phyloP scores from a whole-genome alignment of 2,797 vertebrate species.

The Gila robusta region DNA sequence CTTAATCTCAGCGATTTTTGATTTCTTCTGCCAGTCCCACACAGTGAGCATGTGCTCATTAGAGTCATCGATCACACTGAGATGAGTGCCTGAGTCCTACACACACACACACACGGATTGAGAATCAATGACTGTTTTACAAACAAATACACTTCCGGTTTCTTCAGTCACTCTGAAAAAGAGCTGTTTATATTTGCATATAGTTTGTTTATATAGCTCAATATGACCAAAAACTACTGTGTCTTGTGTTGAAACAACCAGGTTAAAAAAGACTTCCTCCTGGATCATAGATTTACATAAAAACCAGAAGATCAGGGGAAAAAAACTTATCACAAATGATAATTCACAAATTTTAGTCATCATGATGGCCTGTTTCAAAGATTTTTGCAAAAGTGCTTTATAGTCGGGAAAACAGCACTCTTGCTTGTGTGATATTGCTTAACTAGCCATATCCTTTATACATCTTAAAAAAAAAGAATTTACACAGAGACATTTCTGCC shows the following conservation, averaged over 20 bases:
- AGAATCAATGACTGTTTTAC: neutral
- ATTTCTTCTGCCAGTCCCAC: conserved; percentile 97
- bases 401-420: too few species aligned
- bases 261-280: neutral
- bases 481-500: neutral
- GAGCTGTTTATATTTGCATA: neutral
- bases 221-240: neutral
- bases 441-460: neutral
- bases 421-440: neutral
- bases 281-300: neutral
- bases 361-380: neutral
- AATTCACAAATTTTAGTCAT: neutral
- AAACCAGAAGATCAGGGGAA: neutral
- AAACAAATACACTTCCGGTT: neutral
- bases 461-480: neutral
- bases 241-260: neutral
- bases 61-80: conserved; percentile 95
- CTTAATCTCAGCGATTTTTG: conserved; percentile 97
- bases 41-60: conserved; percentile 98
- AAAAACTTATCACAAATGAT: neutral
- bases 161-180: neutral
- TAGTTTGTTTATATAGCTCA: neutral
- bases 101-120: conserved; percentile 29
- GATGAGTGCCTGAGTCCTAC: conserved; percentile 93
- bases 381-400: neutral